Base-by-base conservation (phyloP, 2,113 vertebrate genomes). In the Edolisoma coerulescens region DNA sequence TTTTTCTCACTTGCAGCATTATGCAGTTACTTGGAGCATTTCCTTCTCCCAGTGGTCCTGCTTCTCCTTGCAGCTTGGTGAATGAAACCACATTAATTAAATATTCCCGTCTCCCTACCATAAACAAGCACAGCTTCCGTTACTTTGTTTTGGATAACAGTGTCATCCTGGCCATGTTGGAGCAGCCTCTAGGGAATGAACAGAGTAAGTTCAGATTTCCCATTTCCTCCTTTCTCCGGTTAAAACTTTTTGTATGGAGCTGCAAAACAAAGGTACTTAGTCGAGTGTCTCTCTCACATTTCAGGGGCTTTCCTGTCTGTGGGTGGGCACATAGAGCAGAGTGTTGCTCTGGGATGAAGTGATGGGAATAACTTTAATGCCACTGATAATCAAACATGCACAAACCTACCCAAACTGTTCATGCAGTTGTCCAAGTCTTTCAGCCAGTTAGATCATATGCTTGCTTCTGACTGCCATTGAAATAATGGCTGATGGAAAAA, bases 11-110 rank as follows among this genome's bases (percentile, higher is more conserved):
- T 94, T 93, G 7, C 94, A 99, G 99, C 95, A 99, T 99, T 95
- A 99, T 99, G 99, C 99, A 99, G 98, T 97, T 99, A 86, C 98
- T 99, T 93, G 99, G 99, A 49, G 99, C 99, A 16, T 99, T 99
- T 97, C 99, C 99, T 57, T 99, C 99, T 87, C 99, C 99, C 44
- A 99, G 99, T 49, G 99, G 99, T 54, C 98, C 99, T n/a, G 98
- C 99, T 23, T 99, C 99, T 94, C 99, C 99, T 79, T 99, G 99
- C 98, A 99, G 99, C 97, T 97, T 99, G 80, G 98, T 99, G 93
- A 99, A 99, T 85, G 99, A 99, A 97, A 98, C 98, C 90, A 99
- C 99, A 0, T 96, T 99, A 85, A 99, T 99, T 93, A 99, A 99
- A 84, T 99, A 99, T 33, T 99, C 99, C 88, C 97, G 99, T 59